Evolutionary conservation across 2,113 vertebrate genomes (phyloP).

Genomic region (Neoarius graeffei): DNA sequence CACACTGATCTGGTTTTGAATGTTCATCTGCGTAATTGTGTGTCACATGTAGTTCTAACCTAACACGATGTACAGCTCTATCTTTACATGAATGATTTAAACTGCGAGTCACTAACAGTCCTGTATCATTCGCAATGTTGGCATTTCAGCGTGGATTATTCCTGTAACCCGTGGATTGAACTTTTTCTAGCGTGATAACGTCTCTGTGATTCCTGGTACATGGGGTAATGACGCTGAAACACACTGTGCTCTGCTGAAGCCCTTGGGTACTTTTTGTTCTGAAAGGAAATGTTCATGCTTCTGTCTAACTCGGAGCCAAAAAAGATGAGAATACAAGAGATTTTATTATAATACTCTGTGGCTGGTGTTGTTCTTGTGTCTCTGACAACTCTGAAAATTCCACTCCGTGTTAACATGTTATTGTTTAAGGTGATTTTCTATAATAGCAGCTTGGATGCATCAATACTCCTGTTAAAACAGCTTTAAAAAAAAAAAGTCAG

Average conservation of each 20-base stretch:
- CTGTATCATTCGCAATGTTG: no score
- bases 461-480: background rate
- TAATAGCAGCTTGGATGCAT: background rate
- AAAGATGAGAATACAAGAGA: background rate
- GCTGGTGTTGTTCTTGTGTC: background rate
- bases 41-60: background rate
- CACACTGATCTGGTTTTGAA: no score
- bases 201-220: background rate
- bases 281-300: background rate
- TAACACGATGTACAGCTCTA: background rate
- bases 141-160: background rate
- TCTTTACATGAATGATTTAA: background rate
- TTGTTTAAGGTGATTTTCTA: background rate
- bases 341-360: slow-evolving; percentile 23
- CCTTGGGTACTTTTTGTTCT: slow-evolving; percentile 8
- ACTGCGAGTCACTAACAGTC: background rate
- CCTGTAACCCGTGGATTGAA: background rate
- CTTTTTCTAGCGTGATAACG: background rate
- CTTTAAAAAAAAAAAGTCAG: background rate
- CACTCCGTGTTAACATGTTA: background rate
- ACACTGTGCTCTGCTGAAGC: slow-evolving; percentile 30
- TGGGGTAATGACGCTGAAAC: slow-evolving; percentile 36
- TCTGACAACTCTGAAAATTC: background rate
- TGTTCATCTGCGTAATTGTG: background rate
- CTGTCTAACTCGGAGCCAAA: background rate